Conservation (phyloP, 2,888 invertebrate genomes). For the Theodoxus fluviatilis region DNA sequence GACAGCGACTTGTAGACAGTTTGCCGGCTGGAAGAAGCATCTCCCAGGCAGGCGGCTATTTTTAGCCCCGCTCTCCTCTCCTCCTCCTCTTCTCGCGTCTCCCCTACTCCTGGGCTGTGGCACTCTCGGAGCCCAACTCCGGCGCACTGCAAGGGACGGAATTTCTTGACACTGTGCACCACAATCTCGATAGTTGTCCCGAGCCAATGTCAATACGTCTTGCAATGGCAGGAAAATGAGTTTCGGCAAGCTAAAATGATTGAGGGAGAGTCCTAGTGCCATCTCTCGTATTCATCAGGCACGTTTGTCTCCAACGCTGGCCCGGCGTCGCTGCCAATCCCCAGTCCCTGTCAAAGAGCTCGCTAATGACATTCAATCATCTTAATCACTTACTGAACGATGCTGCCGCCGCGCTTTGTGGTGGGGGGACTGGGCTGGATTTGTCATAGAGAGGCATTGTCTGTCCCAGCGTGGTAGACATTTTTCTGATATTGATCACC, state of each 20-base stretch:
- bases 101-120: background rate
- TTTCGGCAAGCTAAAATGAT: slow-evolving; percentile 29
- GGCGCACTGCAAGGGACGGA: slow-evolving; percentile 21
- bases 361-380: slow-evolving; percentile 32
- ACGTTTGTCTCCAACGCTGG: slow-evolving; percentile 29
- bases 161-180: slow-evolving; percentile 25
- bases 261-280: slow-evolving; percentile 21
- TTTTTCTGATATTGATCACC: slow-evolving; percentile 29
- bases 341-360: slow-evolving; percentile 28
- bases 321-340: slow-evolving; percentile 21
- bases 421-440: slow-evolving; percentile 32
- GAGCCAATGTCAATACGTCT: slow-evolving; percentile 31
- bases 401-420: slow-evolving; percentile 31
- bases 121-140: background rate
- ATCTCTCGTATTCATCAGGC: slow-evolving; percentile 30
- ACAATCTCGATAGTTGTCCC: slow-evolving; percentile 20
- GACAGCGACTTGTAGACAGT: background rate
- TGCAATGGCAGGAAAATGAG: slow-evolving; percentile 28
- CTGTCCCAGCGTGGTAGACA: slow-evolving; percentile 32
- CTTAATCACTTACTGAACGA: slow-evolving; percentile 28
- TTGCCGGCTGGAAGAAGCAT: background rate
- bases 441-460: slow-evolving; percentile 39
- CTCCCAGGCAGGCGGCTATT: slow-evolving; percentile 21
- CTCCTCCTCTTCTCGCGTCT: background rate
- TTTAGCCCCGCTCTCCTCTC: slow-evolving; percentile 17